A percentile compares a stretch with the other conserved stretches of the same genome.
Conservation (phyloP, 2,888 invertebrate genomes). For the Lochmaea crataegi region DNA sequence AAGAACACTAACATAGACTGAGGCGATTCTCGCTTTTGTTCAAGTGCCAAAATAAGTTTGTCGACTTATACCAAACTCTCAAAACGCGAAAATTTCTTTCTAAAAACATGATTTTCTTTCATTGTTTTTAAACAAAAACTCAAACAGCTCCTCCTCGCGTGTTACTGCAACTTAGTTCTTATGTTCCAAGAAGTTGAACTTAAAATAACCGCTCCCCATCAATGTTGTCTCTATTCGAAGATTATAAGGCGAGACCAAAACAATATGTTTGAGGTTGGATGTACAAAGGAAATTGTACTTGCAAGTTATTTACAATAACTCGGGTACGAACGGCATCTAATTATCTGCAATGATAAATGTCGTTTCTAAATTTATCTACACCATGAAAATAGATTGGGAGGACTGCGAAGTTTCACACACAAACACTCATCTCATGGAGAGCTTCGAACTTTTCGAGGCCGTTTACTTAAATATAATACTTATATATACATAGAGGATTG, state of each 20-base stretch:
- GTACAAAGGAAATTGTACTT: constrained; percentile 4
- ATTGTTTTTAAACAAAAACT: too few relatives aligned
- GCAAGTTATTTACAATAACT: constrained; percentile 4
- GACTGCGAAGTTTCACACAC: constrained; percentile 27
- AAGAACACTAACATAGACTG: too few relatives aligned
- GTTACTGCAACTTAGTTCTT: too few relatives aligned
- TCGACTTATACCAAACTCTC: too few relatives aligned
- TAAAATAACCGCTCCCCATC: too few relatives aligned
- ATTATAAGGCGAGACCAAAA: background rate
- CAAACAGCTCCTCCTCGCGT: too few relatives aligned
- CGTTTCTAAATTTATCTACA: constrained; percentile 24
- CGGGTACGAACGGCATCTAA: constrained; percentile 20
- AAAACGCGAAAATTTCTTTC: too few relatives aligned
- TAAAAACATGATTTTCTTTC: too few relatives aligned
- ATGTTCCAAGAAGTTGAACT: too few relatives aligned
- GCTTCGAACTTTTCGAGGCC: constrained; percentile 31
- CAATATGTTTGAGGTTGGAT: background rate
- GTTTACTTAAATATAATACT: constrained; percentile 30
- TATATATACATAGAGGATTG: constrained; percentile 1
- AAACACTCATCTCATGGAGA: constrained; percentile 19
- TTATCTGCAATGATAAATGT: constrained; percentile 26
- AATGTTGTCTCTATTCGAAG: background rate
- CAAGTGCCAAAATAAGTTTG: too few relatives aligned
- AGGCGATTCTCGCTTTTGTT: too few relatives aligned
- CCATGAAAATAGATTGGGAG: constrained; percentile 30